Base-by-base conservation (phyloP, 1,140 invertebrate species). In the Halyomorpha halys region DNA sequence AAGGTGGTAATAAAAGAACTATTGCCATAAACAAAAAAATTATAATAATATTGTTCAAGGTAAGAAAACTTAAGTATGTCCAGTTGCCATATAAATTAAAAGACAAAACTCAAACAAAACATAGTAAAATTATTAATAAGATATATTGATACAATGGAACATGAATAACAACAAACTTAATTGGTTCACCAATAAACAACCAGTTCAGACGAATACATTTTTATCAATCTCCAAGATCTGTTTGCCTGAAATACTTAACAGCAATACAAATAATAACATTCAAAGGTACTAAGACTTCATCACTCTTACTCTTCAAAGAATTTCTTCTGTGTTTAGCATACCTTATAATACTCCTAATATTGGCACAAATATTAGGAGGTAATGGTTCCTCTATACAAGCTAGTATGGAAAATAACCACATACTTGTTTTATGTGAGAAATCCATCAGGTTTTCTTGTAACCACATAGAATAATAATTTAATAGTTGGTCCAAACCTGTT, bases 251-350 rank as follows among this genome's bases (percentile, higher is more conserved):
- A 23, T 44, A 60, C 39, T 25, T 60, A 11, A 18, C 25, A 9
- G 18, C 59, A 16, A 60, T 34, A 39, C 59, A 60, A 18, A 60
- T 60, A 19, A 60, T 60, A 14, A 60, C 15, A 44, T 60, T 60
- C 16, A 60, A 44, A 60, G 25, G 59, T 18, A 18, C 21, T 19
- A 60, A 18, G 4, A 44, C 2, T 16, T 44, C 30, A 39, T 60
- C 59, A 39, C 34, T 30, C 8, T 3, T 25, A 60, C 21, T 60
- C 21, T 60, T 30, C 6, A 44, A 19, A 60, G 44, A 21, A 11
- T 18, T 4, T 9, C 30, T n/a, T 60, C 18, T 60, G 4, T 60
- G 13, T 60, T 19, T 60, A 4, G 30, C 39, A 18, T 16, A 60
- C n/a, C 59, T 60, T 16, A 44, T n/a, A 15, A 60, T 44, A 44